These are phyloP conservation scores for Campoplex capitator DNA, from an alignment of 2,888 invertebrate species.

Conservation along the genomic window DNA sequence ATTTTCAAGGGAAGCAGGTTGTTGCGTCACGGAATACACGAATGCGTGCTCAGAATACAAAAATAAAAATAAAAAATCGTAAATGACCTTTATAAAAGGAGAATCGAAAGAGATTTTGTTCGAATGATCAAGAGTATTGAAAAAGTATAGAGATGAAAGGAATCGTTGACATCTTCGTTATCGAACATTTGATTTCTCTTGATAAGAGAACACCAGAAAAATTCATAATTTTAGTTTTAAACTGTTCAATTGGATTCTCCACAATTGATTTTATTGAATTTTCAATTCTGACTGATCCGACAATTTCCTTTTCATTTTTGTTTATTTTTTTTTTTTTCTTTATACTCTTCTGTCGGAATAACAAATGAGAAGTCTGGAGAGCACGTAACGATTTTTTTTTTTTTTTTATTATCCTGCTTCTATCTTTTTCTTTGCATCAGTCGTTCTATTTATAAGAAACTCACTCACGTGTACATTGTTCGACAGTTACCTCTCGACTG, in stretches of 20 bases:
- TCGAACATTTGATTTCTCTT: background rate
- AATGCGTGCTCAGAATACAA: conserved; percentile 36
- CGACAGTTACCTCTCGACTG: conserved; percentile 57
- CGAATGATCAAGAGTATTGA: background rate
- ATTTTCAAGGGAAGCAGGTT: conserved; percentile 1
- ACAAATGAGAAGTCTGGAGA: background rate
- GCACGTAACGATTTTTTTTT: conserved; percentile 1
- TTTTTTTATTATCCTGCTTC: conserved; percentile 1
- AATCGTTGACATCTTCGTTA: background rate
- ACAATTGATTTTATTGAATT: too few relatives aligned
- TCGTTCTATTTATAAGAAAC: conserved; percentile 58
- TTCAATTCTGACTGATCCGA: background rate
- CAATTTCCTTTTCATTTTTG: background rate
- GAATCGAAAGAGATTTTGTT: background rate
- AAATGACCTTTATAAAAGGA: background rate
- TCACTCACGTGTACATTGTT: conserved; percentile 32
- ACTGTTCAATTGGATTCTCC: background rate
- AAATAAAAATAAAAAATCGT: background rate
- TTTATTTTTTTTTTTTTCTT: background rate
- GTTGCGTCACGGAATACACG: conserved; percentile 34
- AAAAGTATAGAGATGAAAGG: background rate
- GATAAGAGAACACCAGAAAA: too few relatives aligned
- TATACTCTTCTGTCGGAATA: background rate
- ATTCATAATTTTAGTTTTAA: background rate
- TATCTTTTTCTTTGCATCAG: conserved; percentile 1